phyloP scores from a whole-genome alignment of 2,797 vertebrate genomes.

The Phrynocephalus vlangalii region DNA sequence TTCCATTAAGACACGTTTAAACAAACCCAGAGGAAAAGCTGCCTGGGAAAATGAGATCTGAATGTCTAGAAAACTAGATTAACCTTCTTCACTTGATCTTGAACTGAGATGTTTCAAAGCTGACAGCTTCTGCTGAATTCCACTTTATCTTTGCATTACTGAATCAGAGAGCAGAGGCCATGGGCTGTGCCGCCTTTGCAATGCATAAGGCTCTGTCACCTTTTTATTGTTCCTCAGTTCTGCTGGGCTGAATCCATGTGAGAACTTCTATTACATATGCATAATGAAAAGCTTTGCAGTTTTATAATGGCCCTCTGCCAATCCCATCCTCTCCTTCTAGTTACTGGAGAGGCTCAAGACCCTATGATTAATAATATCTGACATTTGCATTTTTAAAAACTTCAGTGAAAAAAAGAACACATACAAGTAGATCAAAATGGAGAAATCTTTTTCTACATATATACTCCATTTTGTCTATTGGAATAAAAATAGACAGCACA shows the following conservation, averaged over 20 bases:
- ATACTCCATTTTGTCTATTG: constrained; percentile 1
- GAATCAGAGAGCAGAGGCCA: constrained; percentile 69
- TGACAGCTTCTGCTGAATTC: constrained; percentile 70
- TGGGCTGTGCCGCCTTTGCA: background rate
- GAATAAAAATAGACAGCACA: background rate
- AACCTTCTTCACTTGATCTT: constrained; percentile 70
- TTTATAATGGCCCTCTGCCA: constrained; percentile 68
- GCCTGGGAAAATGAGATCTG: constrained; percentile 72
- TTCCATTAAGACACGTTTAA: constrained; percentile 61
- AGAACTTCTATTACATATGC: constrained; percentile 64
- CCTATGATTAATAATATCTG: constrained; percentile 70
- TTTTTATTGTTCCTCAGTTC: constrained; percentile 69
- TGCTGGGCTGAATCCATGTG: constrained; percentile 67
- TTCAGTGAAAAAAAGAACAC: constrained; percentile 57
- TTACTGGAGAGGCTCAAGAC: constrained; percentile 62
- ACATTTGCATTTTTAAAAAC: constrained; percentile 45
- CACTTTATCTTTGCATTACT: constrained; percentile 69
- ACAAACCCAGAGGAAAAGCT: constrained; percentile 63
- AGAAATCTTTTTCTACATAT: constrained; percentile 10
- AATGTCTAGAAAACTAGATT: constrained; percentile 75
- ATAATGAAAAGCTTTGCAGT: constrained; percentile 59
- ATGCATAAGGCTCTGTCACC: constrained; percentile 46
- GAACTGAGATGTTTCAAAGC: constrained; percentile 72
- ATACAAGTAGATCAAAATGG: constrained; percentile 13
- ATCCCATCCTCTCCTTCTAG: constrained; percentile 64